These are phyloP conservation scores for Nymphalis urticae DNA, from an alignment of 2,888 invertebrate species.

Conservation along the genomic window DNA sequence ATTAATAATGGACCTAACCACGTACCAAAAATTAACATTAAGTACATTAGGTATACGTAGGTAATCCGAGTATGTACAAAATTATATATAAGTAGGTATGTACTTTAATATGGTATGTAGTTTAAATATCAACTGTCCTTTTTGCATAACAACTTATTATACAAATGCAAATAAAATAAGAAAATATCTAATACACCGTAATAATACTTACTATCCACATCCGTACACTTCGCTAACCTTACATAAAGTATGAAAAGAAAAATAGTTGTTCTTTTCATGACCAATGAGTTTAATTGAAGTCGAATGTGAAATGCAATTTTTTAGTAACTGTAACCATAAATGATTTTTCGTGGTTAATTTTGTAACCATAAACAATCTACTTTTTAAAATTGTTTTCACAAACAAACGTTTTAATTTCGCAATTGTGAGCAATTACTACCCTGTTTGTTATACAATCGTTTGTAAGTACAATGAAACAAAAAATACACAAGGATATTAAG, in stretches of 20 bases:
- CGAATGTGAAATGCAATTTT: background rate
- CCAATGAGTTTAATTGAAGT: background rate
- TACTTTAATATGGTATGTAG: too few species aligned
- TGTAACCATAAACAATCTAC: background rate
- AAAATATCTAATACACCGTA: background rate
- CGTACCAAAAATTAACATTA: too few species aligned
- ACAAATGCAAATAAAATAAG: too few species aligned
- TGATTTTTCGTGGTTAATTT: too few species aligned
- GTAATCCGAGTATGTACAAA: too few species aligned
- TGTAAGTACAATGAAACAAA: background rate
- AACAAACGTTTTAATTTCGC: constrained; percentile 1
- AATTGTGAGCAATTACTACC: background rate
- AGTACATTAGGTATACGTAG: too few species aligned
- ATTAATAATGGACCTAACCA: too few species aligned
- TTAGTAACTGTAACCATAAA: too few species aligned
- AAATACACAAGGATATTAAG: background rate
- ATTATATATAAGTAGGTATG: too few species aligned
- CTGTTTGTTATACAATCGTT: constrained; percentile 10
- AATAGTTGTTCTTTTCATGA: constrained; percentile 37
- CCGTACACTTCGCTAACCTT: constrained; percentile 48
- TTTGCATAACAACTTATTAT: too few species aligned
- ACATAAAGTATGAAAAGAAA: constrained; percentile 43
- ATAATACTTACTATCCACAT: constrained; percentile 64
- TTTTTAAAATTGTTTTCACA: background rate
- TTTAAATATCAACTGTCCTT: too few species aligned